phyloP scores from a whole-genome alignment of 2,888 invertebrate genomes.

The Diplazon laetatorius region DNA sequence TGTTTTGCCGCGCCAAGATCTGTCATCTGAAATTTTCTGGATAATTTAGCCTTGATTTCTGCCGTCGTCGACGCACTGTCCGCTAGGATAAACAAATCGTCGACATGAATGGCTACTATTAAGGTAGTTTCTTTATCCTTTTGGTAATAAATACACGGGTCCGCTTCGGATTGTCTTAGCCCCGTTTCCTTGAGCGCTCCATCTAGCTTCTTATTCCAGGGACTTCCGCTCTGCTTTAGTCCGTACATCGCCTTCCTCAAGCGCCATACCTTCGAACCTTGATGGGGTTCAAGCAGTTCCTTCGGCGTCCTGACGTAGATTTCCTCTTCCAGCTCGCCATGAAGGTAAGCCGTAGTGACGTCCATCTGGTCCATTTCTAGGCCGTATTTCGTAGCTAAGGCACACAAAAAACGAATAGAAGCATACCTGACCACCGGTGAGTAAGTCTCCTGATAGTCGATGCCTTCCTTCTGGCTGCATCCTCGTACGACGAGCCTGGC shows the following conservation, averaged over 20 bases:
- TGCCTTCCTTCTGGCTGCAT: constrained; percentile 66
- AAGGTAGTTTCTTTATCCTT: constrained; percentile 17
- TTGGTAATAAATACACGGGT: constrained; percentile 55
- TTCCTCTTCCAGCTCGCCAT: constrained; percentile 70
- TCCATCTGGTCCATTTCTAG: constrained; percentile 70
- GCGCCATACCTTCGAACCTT: constrained; percentile 32
- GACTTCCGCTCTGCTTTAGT: constrained; percentile 46
- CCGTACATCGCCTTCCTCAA: constrained; percentile 52
- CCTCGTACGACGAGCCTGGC: constrained; percentile 64
- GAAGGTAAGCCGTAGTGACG: constrained; percentile 71
- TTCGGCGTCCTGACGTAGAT: constrained; percentile 62
- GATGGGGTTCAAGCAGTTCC: not conserved
- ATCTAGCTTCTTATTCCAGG: constrained; percentile 64
- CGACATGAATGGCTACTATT: constrained; percentile 53
- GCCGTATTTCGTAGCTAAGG: constrained; percentile 64
- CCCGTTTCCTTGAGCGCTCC: constrained; percentile 30
- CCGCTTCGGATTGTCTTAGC: constrained; percentile 43
- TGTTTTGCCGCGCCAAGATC: constrained; percentile 63
- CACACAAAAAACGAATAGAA: constrained; percentile 67
- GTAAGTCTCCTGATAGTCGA: constrained; percentile 71
- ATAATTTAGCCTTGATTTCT: constrained; percentile 44
- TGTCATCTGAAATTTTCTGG: constrained; percentile 62
- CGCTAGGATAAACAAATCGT: constrained; percentile 58
- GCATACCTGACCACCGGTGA: constrained; percentile 67
- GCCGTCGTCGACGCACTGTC: constrained; percentile 5